Conservation (phyloP, 2,797 vertebrate genomes). For the Petrocephalus schoutedeni region DNA sequence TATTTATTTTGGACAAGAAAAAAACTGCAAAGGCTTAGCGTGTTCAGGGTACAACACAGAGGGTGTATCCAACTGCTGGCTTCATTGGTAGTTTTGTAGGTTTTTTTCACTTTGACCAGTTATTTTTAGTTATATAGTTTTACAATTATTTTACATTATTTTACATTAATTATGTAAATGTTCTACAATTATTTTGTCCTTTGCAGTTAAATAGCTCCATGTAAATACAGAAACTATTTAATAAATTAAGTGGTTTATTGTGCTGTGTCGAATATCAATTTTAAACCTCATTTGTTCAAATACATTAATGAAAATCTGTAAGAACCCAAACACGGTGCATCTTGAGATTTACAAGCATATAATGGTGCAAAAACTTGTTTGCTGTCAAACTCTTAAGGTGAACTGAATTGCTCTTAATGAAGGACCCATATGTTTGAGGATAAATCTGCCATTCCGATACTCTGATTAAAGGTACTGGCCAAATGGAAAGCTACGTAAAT, state of each 20-base stretch:
- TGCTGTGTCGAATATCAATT: not conserved
- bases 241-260: not conserved
- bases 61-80: not conserved
- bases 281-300: not conserved
- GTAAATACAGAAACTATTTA: constrained; percentile 8
- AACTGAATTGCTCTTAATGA: not conserved
- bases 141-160: not conserved
- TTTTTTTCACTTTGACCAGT: not conserved
- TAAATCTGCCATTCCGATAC: not conserved
- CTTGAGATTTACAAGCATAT: not conserved
- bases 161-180: not conserved
- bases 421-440: not conserved
- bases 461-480: not conserved
- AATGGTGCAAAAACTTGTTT: not conserved
- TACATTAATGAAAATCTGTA: not conserved
- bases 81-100: not conserved
- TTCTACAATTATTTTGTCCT: not conserved
- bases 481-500: not conserved
- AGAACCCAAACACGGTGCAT: not conserved
- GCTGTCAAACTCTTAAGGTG: not conserved
- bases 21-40: not conserved
- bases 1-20: constrained; percentile 9
- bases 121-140: not conserved
- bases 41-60: not conserved
- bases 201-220: not conserved